Percentiles rank a stretch among this genome's conserved stretches.
Conservation (phyloP, 2,888 invertebrate species). For the Ophion ventricosus region DNA sequence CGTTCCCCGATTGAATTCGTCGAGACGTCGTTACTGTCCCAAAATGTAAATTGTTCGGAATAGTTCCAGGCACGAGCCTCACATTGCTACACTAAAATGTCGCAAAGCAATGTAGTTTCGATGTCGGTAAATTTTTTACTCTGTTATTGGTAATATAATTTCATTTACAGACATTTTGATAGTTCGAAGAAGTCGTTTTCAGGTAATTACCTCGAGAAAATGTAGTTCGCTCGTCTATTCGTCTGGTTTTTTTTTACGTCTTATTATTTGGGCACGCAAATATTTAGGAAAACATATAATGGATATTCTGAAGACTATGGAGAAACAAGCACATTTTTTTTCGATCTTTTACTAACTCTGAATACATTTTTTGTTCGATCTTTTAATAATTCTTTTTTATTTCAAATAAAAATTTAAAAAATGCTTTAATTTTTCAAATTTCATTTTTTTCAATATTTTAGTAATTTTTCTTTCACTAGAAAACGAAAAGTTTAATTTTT, state of each 20-base stretch:
- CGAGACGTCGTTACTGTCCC: constrained; percentile 3
- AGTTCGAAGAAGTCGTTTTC: background rate
- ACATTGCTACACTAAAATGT: background rate
- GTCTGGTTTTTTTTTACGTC: background rate
- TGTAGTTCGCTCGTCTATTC: background rate
- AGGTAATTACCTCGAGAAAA: background rate
- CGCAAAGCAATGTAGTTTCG: background rate
- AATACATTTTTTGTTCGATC: background rate
- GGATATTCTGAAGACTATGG: background rate
- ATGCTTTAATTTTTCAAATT: no score
- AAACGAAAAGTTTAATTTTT: no score
- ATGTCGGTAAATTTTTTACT: background rate
- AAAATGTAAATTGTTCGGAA: background rate
- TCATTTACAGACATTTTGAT: background rate
- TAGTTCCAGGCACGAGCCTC: constrained; percentile 12
- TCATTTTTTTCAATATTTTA: no score
- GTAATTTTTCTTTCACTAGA: no score
- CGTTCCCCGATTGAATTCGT: constrained; percentile 19
- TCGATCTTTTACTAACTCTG: background rate
- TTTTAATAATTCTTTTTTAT: background rate
- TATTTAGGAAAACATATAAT: background rate
- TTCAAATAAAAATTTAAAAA: no score
- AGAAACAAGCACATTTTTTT: background rate
- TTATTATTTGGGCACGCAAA: background rate
- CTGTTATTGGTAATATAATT: background rate